These are phyloP conservation scores for Tigriopus japonicus DNA, from an alignment of 1,140 invertebrate species.

Conservation along the genomic window DNA sequence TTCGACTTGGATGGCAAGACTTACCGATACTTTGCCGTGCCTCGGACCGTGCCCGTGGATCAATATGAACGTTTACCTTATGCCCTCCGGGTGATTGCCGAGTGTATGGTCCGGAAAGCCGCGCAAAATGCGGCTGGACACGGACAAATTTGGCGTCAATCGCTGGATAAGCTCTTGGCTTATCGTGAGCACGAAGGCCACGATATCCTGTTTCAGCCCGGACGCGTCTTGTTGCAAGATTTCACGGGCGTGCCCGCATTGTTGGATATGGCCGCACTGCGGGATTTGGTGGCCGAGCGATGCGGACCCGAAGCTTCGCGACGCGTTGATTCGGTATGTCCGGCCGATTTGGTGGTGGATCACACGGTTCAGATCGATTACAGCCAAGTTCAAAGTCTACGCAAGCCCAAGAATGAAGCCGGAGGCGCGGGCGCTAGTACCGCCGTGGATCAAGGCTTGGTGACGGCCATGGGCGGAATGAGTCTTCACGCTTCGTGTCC, in stretches of 20 bases:
- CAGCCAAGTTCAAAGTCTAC: not conserved
- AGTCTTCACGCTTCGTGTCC: not conserved
- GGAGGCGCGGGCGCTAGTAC: too few relatives aligned
- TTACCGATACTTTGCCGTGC: not conserved
- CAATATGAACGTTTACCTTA: not conserved
- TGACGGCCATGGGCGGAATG: not conserved
- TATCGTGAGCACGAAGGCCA: not conserved
- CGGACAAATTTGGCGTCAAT: not conserved
- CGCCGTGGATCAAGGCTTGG: not conserved
- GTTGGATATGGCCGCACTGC: slow-evolving; percentile 93
- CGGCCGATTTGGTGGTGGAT: slow-evolving; percentile 89
- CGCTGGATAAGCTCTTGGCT: not conserved
- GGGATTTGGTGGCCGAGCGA: slow-evolving; percentile 69
- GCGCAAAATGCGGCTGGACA: not conserved
- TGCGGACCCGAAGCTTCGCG: slow-evolving; percentile 60
- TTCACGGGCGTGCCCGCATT: slow-evolving; percentile 88
- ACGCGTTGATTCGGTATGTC: slow-evolving; percentile 81
- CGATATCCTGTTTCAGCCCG: slow-evolving; percentile 4
- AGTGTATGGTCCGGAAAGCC: not conserved
- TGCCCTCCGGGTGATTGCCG: not conserved
- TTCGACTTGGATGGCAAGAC: not conserved
- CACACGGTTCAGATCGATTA: slow-evolving; percentile 92
- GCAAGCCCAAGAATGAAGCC: too few relatives aligned
- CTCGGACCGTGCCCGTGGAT: not conserved
- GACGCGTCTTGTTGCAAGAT: slow-evolving; percentile 36